phyloP scores from a whole-genome alignment of 2,797 vertebrate species.

The Florisuga fusca region DNA sequence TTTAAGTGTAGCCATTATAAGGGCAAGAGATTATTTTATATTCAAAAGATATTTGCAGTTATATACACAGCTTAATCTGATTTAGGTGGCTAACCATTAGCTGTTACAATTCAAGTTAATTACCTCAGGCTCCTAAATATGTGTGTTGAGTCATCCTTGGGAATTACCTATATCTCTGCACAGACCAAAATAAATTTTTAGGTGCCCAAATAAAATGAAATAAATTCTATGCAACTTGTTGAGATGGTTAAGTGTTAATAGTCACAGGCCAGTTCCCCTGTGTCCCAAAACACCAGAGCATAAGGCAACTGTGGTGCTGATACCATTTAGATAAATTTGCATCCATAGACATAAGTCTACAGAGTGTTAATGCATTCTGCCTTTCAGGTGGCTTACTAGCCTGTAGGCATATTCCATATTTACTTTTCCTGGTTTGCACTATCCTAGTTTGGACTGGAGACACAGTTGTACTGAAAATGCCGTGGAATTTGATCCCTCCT shows the following conservation, averaged over 20 bases:
- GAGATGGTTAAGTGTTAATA: background rate
- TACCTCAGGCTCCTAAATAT: constrained; percentile 10
- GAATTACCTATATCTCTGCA: background rate
- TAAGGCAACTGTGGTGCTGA: background rate
- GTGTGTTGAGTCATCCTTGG: background rate
- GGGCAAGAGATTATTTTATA: constrained; percentile 1
- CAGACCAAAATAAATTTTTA: constrained; percentile 15
- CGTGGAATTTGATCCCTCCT: constrained; percentile 4
- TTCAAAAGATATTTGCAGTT: constrained; percentile 30
- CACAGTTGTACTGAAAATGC: background rate
- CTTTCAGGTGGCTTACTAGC: background rate
- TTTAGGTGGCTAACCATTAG: constrained; percentile 25
- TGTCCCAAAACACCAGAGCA: background rate
- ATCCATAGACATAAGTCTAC: background rate
- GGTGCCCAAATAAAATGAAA: background rate
- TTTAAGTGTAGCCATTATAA: background rate
- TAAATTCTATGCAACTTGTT: background rate
- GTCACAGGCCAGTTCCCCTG: background rate
- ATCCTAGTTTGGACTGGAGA: background rate
- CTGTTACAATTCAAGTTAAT: constrained; percentile 29
- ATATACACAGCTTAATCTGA: constrained; percentile 16
- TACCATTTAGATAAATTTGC: background rate
- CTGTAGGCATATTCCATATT: background rate
- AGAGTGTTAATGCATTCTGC: background rate
- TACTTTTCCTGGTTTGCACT: background rate